Percentiles rank a stretch among this genome's conserved stretches.
Evolutionary conservation across 2,113 vertebrate species (phyloP).

Genomic region (Lycocorax pyrrhopterus): DNA sequence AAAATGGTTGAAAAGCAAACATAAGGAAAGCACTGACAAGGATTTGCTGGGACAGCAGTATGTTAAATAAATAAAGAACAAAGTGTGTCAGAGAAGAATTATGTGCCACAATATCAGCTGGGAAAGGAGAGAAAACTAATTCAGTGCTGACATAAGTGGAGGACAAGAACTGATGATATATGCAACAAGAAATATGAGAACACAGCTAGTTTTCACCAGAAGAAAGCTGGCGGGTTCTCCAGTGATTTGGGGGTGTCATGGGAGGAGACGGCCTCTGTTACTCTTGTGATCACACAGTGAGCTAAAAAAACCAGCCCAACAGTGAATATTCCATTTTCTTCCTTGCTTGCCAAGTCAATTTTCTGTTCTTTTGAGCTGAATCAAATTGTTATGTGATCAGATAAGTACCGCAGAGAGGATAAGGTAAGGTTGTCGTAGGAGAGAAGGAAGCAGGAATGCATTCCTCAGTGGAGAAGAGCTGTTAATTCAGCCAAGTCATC

Average conservation of each 20-base stretch:
- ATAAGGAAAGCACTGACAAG: background rate
- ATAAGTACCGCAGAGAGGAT: background rate
- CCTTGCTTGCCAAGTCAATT: background rate
- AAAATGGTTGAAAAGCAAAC: background rate
- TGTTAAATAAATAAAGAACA: constrained; percentile 5
- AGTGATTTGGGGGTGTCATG: background rate
- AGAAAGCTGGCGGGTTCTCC: background rate
- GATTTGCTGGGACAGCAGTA: background rate
- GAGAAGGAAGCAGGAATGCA: background rate
- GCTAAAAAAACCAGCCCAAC: background rate
- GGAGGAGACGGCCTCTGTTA: background rate
- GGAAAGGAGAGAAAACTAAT: background rate
- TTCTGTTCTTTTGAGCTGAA: background rate
- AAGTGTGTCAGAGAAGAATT: background rate
- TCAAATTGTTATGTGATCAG: background rate
- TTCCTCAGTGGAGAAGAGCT: background rate
- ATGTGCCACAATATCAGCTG: background rate
- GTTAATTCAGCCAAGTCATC: background rate
- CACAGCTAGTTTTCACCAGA: background rate
- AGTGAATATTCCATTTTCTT: background rate
- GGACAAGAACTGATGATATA: background rate
- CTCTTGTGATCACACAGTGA: background rate
- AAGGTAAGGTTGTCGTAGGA: background rate
- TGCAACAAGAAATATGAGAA: background rate
- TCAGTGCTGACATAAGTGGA: background rate